Base-by-base conservation (phyloP, 1,140 invertebrate species). In the Drusus annulatus region DNA sequence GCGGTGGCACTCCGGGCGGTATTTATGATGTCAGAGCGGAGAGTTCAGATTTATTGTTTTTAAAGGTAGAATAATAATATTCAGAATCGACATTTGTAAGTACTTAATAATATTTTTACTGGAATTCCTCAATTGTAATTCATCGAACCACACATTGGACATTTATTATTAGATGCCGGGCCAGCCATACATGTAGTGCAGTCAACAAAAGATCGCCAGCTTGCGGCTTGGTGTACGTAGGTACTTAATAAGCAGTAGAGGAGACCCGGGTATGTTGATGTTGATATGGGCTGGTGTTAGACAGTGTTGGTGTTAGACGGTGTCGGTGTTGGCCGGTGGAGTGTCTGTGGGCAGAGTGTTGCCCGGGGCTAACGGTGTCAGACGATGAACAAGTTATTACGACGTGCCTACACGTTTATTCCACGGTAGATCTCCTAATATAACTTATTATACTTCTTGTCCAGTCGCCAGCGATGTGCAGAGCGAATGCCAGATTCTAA, bases 301-400 rank as follows among this genome's bases (percentile, higher is more conserved):
- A 63, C 21, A 2, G 31, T 68, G 13, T 17, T 10, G 17, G 17
- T 16, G 16, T n/a, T 54, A 4, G 52, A 3, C 3, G 52, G 17
- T 54, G 17, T 2, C 2, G 7, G 19, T 56, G 52, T 56, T 17
- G 16, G 16, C 0, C n/a, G 21, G 6, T 51, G 25, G 68, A 51
- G 36, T n/a, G 16, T 45, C 45, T 51, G 68, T 71, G 36, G 45
- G 68, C 50, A 51, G 36, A 50, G 36, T 31, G 50, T 23, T 52
- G 68, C 68, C 68, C 45, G 17, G 68, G 68, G 68, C 68, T 71
- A 65, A 65, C 62, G 62, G 62, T 65, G 62, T 65, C 62, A 65
- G 68, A 71, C 68, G 68, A 36, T 71, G 68, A 54, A 52, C 68
- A 52, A 71, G 68, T 71, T 71, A 71, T 71, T 71, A 71, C 68